phyloP scores from a whole-genome alignment of 2,113 vertebrate genomes.

The Gnathonemus echidnorhynchus region DNA sequence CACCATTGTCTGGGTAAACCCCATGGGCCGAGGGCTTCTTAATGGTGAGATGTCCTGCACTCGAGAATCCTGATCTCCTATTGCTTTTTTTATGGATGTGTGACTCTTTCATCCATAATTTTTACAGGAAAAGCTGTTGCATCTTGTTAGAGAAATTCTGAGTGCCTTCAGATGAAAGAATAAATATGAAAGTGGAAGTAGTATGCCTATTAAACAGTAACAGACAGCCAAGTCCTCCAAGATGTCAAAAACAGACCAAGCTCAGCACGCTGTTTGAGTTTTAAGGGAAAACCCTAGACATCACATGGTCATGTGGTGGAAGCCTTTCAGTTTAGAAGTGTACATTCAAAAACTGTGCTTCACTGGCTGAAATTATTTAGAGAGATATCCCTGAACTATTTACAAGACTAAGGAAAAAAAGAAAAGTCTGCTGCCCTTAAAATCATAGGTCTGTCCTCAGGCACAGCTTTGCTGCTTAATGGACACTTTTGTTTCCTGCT shows the following conservation, averaged over 20 bases:
- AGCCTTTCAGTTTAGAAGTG: not conserved
- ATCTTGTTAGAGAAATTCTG: not conserved
- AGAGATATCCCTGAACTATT: not conserved
- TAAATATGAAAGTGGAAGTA: not conserved
- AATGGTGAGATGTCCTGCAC: not conserved
- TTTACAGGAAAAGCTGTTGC: not conserved
- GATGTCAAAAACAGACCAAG: not conserved
- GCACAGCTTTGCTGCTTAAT: not conserved
- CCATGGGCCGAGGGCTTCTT: not conserved
- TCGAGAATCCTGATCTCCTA: not conserved
- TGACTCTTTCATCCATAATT: not conserved
- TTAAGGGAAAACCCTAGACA: not conserved
- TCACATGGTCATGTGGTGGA: not conserved
- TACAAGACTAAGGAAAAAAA: not conserved
- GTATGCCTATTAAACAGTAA: not conserved
- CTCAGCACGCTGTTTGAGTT: not conserved
- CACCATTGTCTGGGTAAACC: not conserved
- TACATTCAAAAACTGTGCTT: not conserved
- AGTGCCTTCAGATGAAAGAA: not conserved
- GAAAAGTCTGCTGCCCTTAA: not conserved
- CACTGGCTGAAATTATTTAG: not conserved
- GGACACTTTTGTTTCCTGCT: constrained; percentile 10
- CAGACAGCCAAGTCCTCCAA: not conserved
- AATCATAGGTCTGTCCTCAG: not conserved
- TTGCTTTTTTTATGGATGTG: not conserved